Evolutionary conservation across 2,888 invertebrate species (phyloP), one percentile per base, ranked within the genome.

Genomic region (Lottia scabra): DNA sequence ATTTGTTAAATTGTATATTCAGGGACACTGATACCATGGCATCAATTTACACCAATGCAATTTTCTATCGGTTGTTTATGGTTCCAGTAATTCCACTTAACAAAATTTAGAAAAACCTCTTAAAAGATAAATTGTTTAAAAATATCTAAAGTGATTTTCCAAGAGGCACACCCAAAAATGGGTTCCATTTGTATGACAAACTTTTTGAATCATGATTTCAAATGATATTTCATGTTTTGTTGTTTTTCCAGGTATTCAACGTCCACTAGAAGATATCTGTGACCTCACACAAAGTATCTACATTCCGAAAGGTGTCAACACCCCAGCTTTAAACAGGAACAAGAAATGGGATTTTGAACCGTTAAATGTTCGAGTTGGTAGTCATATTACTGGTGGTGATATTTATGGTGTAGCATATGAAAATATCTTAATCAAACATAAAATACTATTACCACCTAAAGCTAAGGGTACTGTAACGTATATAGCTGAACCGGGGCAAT

Each of bases 311-410:
- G 99, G 99, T 90, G 94, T 99, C 67, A 99, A 98, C 90, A 94
- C 95, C 74, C 98, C 98, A n/a, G 93, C 95, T 68, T 91, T 99
- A 75, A 95, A 95, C 10, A 92, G 96, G 69, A 93, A 93, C 1
- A 89, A 91, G 71, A 91, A 92, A 76, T 99, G 99, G 99, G 98
- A 99, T 83, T 99, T 98, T 80, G 85, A 86, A 71, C 85, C 86
- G 23, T 77, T 78, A 63, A 84, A 82, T 63, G 76, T 87, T 68
- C 82, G 83, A 83, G 87, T 93, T 83, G 99, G 99, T n/a, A 95
- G 96, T 70, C 99, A 99, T 91, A 95, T 99, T 80, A 99, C 99
- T 70, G 99, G 99, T 63, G 99, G 99, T 74, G 99, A 99, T 91
- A 91, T 98, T 85, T 98, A 96, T 90, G 99, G 97, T 83, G 91